A percentile compares a stretch with the other conserved stretches of the same genome.
Conservation (phyloP, 2,797 vertebrate genomes). For the Chaunax sp. region DNA sequence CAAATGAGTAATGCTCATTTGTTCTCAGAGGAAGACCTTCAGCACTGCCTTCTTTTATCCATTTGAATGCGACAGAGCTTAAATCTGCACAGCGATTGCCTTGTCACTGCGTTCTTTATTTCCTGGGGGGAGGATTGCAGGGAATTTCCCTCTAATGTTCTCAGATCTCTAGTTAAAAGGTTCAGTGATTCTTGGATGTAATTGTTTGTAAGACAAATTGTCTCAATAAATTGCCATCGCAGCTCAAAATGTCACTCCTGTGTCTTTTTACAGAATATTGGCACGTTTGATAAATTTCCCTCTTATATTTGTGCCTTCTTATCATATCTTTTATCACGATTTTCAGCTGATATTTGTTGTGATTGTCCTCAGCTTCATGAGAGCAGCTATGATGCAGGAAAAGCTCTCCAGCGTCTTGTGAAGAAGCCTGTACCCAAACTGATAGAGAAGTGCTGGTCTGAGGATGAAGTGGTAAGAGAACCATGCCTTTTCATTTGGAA, state of each 20-base stretch:
- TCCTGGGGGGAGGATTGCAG: constrained; percentile 32
- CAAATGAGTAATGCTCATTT: constrained; percentile 79
- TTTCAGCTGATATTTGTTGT: neutral
- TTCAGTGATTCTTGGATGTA: constrained; percentile 19
- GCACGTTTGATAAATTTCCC: neutral
- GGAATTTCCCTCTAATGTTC: constrained; percentile 28
- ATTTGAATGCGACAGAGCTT: constrained; percentile 60
- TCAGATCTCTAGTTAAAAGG: constrained; percentile 29
- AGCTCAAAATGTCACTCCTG: neutral
- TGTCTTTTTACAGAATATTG: neutral
- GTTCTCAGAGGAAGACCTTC: constrained; percentile 55
- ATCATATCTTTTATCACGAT: neutral
- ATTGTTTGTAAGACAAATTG: neutral
- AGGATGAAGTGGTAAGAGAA: constrained; percentile 96
- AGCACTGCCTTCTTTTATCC: constrained; percentile 56
- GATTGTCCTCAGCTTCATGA: constrained; percentile 90
- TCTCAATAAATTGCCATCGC: constrained; percentile 1
- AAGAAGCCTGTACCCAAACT: constrained; percentile 99
- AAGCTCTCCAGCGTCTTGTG: constrained; percentile 97
- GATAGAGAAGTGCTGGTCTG: constrained; percentile 99
- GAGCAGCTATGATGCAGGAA: constrained; percentile 97
- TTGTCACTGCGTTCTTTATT: constrained; percentile 60
- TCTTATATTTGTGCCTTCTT: neutral
- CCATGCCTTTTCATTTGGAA: neutral
- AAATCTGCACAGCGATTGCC: constrained; percentile 42